Conservation (phyloP, 2,797 vertebrate species). For the Parambassis ranga region DNA sequence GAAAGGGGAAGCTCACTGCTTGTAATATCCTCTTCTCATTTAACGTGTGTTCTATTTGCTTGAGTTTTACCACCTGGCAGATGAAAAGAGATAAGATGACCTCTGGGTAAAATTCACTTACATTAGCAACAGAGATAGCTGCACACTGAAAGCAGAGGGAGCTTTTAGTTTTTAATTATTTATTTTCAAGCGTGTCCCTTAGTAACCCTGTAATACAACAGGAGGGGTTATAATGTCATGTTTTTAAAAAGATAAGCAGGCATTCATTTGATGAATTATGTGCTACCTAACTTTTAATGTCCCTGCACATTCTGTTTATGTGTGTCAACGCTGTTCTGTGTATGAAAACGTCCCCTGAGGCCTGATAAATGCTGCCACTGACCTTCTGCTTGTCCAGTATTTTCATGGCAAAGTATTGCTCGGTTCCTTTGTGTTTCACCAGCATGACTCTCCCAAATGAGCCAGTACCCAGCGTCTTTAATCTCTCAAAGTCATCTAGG, state of each 20-base stretch:
- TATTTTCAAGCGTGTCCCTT: constrained; percentile 1
- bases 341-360: not conserved
- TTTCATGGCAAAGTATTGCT: constrained; percentile 99
- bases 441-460: constrained; percentile 99
- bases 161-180: not conserved
- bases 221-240: not conserved
- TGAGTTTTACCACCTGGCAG: constrained; percentile 96
- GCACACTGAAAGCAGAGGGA: constrained; percentile 2
- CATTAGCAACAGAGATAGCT: constrained; percentile 9
- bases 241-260: not conserved
- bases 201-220: constrained; percentile 2
- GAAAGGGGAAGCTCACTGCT: constrained; percentile 98
- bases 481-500: constrained; percentile 97
- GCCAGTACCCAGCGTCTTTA: constrained; percentile 97
- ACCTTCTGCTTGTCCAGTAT: constrained; percentile 99
- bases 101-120: constrained; percentile 6
- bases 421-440: constrained; percentile 97
- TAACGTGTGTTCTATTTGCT: constrained; percentile 99
- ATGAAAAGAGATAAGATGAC: constrained; percentile 43
- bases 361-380: constrained; percentile 44
- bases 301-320: not conserved
- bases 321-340: not conserved
- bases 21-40: constrained; percentile 99
- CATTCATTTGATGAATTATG: not conserved
- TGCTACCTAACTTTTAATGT: not conserved